Base-by-base conservation (phyloP, 2,113 vertebrate species). In the Hemibagrus wyckioides region DNA sequence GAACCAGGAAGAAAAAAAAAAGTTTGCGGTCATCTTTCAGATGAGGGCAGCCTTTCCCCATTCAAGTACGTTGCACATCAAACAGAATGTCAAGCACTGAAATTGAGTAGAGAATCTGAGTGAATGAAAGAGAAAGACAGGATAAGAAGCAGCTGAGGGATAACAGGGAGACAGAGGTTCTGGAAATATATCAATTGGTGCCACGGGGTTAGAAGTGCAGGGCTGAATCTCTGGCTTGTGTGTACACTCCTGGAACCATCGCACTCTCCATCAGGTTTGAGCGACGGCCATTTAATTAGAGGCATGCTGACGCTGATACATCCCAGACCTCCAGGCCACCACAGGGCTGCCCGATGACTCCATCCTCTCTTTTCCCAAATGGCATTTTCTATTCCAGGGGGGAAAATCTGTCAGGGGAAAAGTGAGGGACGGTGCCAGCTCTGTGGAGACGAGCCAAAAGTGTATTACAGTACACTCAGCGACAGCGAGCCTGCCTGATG, bases 341-440 rank as follows among this genome's bases (percentile, higher is more conserved):
- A 17, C 79, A 80, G 39, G 48, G 50, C 30, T 50, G 71, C 67
- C 54, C 65, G 52, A 79, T 80, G 77, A 88, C 73, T 85, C 79
- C 71, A 83, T 73, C 57, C 71, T 85, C 33, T 73, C 56, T 50
- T 59, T 41, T 59, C 54, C 17, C 71, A 33, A 71, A 85, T 59
- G 80, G 65, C 41, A 81, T n/a, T 82, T n/a, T 65, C 52, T 36
- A 33, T 86, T 81, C 84, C 84, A 48, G 33, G 54, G 79, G 79
- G 61, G 52, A n/a, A 69, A 69, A 54, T 83, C 63, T 69, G 82
- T 48, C 61, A 71, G 19, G 82, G 89, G 86, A 93, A 90, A 90
- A 57, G 86, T 39, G 82, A 71, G 73, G 83, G 86, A 56, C 25
- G 54, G 52, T 84, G 61, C 50, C 33, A 69, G 33, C 23, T n/a